Percentiles rank a stretch among this genome's conserved stretches.
Evolutionary conservation across 53 echinoderm and acorn worm species (phyloP).

Genomic region (Glandiceps talaboti): DNA sequence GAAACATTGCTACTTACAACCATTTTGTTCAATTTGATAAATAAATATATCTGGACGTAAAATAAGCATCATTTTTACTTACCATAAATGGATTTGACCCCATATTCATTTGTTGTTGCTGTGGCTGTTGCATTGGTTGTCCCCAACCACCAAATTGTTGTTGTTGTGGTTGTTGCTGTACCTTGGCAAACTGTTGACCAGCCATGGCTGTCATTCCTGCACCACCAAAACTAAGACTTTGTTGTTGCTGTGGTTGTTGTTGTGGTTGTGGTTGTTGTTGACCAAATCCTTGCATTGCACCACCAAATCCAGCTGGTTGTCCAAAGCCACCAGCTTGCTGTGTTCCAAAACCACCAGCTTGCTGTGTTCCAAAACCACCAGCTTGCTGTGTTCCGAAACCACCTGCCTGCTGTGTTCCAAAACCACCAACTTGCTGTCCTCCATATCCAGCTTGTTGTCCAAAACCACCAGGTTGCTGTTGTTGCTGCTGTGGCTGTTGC

Average conservation of each 20-base stretch:
- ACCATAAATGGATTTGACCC: background rate
- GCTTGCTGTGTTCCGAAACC: slow-evolving; percentile 18
- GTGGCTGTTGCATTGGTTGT: slow-evolving; percentile 21
- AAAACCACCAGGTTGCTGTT: slow-evolving; percentile 5
- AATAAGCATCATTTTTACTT: background rate
- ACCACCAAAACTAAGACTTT: slow-evolving; percentile 18
- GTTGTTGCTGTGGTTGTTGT: slow-evolving; percentile 15
- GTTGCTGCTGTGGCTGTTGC: slow-evolving; percentile 24
- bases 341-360: background rate
- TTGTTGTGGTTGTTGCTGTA: slow-evolving; percentile 12
- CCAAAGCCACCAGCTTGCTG: background rate
- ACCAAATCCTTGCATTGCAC: background rate
- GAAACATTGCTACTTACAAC: too few species aligned
- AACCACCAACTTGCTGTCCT: background rate
- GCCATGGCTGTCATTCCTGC: slow-evolving; percentile 28
- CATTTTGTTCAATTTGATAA: too few species aligned
- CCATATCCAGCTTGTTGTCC: slow-evolving; percentile 12
- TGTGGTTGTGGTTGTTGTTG: background rate
- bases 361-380: slow-evolving; percentile 10
- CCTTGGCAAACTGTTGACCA: slow-evolving; percentile 7
- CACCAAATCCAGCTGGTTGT: slow-evolving; percentile 16
- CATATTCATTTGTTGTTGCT: slow-evolving; percentile 4
- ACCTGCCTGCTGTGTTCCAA: slow-evolving; percentile 8
- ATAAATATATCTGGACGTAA: too few species aligned
- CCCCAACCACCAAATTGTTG: slow-evolving; percentile 26